Base-by-base conservation (phyloP, 1,140 invertebrate genomes). In the Dendroctonus ponderosae region DNA sequence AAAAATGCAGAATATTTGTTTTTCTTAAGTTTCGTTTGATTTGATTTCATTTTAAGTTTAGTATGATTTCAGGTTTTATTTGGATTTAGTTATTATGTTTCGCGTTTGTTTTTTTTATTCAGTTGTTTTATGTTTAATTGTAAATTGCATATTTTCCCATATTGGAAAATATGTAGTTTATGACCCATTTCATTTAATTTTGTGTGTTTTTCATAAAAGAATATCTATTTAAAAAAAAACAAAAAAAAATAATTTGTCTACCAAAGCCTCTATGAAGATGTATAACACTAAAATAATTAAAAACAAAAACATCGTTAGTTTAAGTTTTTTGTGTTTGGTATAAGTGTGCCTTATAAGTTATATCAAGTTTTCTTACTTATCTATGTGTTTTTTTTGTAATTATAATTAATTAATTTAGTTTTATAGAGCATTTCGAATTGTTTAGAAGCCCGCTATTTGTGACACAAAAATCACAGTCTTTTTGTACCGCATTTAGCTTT, bases 1-100 rank as follows among this genome's bases (percentile, higher is more conserved):
- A 48, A 62, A 67, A 57, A 8, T 67, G 65, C 65, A 67, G 65
- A 53, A 67, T 67, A 53, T 61, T 39, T 51, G 9, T 53, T 11
- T 54, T 43, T 50, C 8, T 66, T 54, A 2, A 40, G 9, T 63
- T 49, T 63, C 11, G 41, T 15, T 50, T 61, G 11, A 37, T 58
- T 52, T 61, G 26, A 56, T 56, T 64, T 58, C 0, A 51, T 7
- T 60, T 67, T 61, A 6, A 12, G 49, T 67, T 61, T 51, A 8
- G 7, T 60, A 37, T 61, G 11, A 58, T 53, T 67, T 60, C 44
- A 46, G 40, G 42, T 67, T 61, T 61, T 38, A 15, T 60, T 60
- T 67, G 44, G 12, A 41, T 67, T 61, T 48, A n/a, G n/a, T 66
- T 66, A 37, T 54, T 7, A 37, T 49, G 6, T 14, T 48, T 66